These are phyloP conservation scores for Alligator sinensis DNA, from an alignment of 2,113 vertebrate genomes.

Conservation along the genomic window DNA sequence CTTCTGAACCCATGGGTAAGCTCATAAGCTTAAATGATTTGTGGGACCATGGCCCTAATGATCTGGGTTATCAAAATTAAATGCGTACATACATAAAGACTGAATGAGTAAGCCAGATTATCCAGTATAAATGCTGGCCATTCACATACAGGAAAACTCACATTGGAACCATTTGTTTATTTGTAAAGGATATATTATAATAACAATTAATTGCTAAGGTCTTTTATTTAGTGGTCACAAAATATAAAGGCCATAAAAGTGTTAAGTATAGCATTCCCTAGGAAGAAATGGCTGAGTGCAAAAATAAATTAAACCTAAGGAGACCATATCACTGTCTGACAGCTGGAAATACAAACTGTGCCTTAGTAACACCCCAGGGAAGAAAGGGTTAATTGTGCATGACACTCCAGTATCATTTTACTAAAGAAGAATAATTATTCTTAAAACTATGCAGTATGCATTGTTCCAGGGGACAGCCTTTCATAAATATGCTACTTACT, in stretches of 20 bases:
- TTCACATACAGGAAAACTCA: no score
- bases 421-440: neutral
- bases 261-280: neutral
- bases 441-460: neutral
- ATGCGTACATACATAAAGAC: neutral
- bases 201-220: neutral
- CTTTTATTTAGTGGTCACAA: neutral
- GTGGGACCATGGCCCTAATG: neutral
- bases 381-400: neutral
- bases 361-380: neutral
- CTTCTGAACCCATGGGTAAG: neutral
- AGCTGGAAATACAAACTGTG: neutral
- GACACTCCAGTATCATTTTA: neutral
- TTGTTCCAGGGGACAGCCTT: neutral
- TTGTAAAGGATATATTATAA: no score
- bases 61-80: neutral
- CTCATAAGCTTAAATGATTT: neutral
- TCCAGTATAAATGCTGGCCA: neutral
- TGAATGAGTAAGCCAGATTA: neutral
- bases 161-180: no score
- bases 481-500: neutral
- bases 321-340: neutral
- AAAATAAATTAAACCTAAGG: neutral
- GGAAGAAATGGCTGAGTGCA: neutral
- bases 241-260: neutral